Base-by-base conservation (phyloP, 2,113 vertebrate species). In the Trematomus loennbergii region DNA sequence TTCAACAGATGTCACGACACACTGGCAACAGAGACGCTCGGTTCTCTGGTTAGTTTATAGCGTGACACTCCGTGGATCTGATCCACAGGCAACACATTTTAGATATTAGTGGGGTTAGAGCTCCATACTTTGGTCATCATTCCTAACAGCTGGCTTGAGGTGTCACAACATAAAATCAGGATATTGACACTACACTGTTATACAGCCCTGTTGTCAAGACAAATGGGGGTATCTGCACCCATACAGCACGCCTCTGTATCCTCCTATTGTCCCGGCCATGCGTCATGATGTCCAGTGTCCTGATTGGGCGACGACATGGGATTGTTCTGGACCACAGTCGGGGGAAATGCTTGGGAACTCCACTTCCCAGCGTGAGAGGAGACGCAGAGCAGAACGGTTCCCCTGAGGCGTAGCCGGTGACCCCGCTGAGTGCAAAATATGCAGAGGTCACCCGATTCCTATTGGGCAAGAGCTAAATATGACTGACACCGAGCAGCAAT, bases 211-310 rank as follows among this genome's bases (percentile, higher is more conserved):
- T 72, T 66, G 33, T 22, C 68, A 36, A 62, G 55, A 49, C 54
- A n/a, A 54, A 48, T 4, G 87, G 95, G 90, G 93, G 93, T 93
- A 93, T 96, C 93, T 95, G 95, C 96, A 92, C 94, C 95, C 85
- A 95, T 95, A 95, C 94, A 89, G 96, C 95, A 94, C 95, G 95
- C 94, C 94, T 96, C 94, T 93, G 97, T 97, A 98, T 99, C 98
- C 97, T 98, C 95, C 97, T 94, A 98, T 99, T 99, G 98, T 99
- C 97, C 96, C 83, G 94, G 92, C 94, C 93, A 94, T 98, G 97
- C 97, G 97, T 98, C 66, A 69, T n/a, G 97, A 98, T 83, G 93
- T 89, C 90, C 84, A 86, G 48, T 62, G 75, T 89, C 93, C 92
- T 96, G 95, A 97, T 96, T 97, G 96, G 95, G 48, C 54, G 89